Evolutionary conservation across 2,888 invertebrate genomes (phyloP).

Genomic region (Nycteola revayana): DNA sequence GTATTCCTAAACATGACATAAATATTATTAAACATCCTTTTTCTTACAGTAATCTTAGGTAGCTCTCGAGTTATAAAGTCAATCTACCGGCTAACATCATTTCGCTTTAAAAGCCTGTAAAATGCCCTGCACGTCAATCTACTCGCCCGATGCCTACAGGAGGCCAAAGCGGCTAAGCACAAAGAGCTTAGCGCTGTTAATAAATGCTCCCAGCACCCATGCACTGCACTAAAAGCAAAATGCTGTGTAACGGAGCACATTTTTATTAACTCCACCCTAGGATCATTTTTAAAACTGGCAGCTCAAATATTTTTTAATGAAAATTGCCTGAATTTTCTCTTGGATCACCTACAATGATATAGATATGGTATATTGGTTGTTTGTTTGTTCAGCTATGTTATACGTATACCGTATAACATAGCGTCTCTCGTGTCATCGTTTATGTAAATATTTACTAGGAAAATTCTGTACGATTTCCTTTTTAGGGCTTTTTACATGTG

Average conservation of each 20-base stretch:
- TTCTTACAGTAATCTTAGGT: too few species aligned
- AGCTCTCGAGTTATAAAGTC: too few species aligned
- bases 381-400: too few species aligned
- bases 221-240: neutral
- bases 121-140: conserved; percentile 9
- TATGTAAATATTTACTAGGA: too few species aligned
- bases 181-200: conserved; percentile 11
- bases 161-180: conserved; percentile 3
- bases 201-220: conserved; percentile 12
- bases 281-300: neutral
- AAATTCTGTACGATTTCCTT: too few species aligned
- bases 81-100: conserved; percentile 10
- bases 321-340: neutral
- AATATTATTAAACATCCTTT: neutral
- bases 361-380: too few species aligned
- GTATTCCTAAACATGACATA: neutral
- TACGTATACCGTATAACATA: too few species aligned
- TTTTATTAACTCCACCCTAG: conserved; percentile 1
- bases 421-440: too few species aligned
- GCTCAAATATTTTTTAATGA: neutral
- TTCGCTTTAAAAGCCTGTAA: conserved; percentile 8
- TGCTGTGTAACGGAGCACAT: conserved; percentile 1
- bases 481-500: too few species aligned
- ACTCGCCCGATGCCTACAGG: conserved; percentile 5
- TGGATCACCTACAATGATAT: too few species aligned